These are phyloP conservation scores for Prionailurus viverrinus DNA, from an alignment of 2,113 vertebrate species.

Conservation along the genomic window DNA sequence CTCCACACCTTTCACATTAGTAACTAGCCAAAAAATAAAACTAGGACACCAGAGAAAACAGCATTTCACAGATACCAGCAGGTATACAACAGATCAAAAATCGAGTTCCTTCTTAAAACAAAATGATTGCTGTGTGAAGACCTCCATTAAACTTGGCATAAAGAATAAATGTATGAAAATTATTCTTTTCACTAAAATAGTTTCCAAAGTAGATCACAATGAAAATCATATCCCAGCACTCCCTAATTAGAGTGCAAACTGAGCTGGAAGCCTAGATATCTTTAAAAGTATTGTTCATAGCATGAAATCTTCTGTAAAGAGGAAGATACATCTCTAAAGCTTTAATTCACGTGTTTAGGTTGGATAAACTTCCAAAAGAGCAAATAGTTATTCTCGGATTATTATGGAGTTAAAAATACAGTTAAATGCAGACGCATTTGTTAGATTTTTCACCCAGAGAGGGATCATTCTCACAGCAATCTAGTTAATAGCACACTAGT, in stretches of 20 bases:
- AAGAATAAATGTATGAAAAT: conserved; percentile 60
- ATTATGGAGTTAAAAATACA: conserved; percentile 32
- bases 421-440: conserved; percentile 29
- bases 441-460: neutral
- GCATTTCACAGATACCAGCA: conserved; percentile 54
- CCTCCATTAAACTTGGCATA: conserved; percentile 33
- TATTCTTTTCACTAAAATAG: neutral
- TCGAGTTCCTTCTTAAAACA: conserved; percentile 35
- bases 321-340: conserved; percentile 32
- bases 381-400: conserved; percentile 50
- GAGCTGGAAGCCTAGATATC: neutral
- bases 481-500: conserved; percentile 18
- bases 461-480: conserved; percentile 32
- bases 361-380: conserved; percentile 41
- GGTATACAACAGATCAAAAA: conserved; percentile 70
- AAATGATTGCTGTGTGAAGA: neutral
- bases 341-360: conserved; percentile 30
- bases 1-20: conserved; percentile 53
- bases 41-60: neutral
- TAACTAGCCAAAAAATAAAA: conserved; percentile 57
- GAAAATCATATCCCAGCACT: neutral
- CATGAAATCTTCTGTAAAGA: neutral
- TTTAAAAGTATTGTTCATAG: conserved; percentile 24
- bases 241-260: neutral
- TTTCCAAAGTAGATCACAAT: conserved; percentile 45